Base-by-base conservation (phyloP, 2,797 vertebrate genomes). In the Anguilla pacifica region DNA sequence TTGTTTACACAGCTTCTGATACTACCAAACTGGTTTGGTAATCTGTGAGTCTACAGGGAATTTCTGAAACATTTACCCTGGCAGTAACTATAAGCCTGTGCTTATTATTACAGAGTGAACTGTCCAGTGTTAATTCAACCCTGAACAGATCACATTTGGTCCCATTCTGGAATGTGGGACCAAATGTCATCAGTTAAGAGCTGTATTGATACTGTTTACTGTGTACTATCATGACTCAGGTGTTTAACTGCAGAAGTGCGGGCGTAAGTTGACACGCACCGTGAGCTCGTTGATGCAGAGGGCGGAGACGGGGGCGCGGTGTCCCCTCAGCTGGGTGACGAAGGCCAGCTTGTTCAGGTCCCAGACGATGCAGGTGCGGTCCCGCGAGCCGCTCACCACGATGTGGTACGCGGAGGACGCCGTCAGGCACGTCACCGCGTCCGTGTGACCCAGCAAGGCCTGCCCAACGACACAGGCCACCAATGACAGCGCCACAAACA, bases 321-420 rank as follows among this genome's bases (percentile, higher is more conserved):
- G 99, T 3, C 99, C 99, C 2, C 99, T 94, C 84, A 99, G 97
- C 93, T 99, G 99, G 0, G 98, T 99, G 83, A 99, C 96, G 86
- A 99, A 99, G 0, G 98, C 97, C 0, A 99, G 97, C 90, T 98
- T 99, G 90, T 99, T 99, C 91, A 99, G 95, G 91, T 99, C 99
- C 99, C 99, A 99, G 91, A 99, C 97, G 95, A 99, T 99, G 95
- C 98, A 99, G 89, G 99, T 99, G 70, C 98, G 97, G 91, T 99
- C 99, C 15, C 98, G 95, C 0, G 99, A 99, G 43, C 99, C 99
- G 0, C 98, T 99, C 86, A 99, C 98, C 0, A 99, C 96, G 0
- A 99, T 99, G 95, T 99, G 99, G 92, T 99, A 99, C 0, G 99
- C 97, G 0, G 98, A 94, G 0, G 98, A 99, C 0, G 98, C 98